Conservation (phyloP, 2,113 vertebrate species). For the Willisornis vidua region DNA sequence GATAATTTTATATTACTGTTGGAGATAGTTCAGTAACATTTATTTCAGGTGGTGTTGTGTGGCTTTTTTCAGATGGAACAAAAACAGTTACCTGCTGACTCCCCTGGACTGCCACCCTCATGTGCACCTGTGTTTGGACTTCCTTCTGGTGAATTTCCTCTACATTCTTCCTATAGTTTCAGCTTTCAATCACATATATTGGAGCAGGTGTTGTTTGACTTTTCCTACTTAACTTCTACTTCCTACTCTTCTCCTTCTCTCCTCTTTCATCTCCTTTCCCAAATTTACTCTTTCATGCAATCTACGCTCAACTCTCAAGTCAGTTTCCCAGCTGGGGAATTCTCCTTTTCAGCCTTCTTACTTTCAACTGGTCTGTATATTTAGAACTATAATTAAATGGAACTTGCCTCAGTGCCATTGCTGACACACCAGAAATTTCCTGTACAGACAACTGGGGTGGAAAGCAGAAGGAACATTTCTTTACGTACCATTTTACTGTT, state of each 20-base stretch:
- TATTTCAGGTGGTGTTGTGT: not conserved
- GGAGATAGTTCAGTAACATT: not conserved
- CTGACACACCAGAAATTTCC: not conserved
- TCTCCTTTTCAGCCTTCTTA: not conserved
- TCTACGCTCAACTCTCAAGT: not conserved
- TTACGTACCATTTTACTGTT: not conserved
- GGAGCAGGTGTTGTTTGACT: not conserved
- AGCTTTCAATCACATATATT: not conserved
- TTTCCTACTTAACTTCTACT: not conserved
- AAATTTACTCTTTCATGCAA: not conserved
- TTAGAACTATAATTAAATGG: not conserved
- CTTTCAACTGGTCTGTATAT: not conserved
- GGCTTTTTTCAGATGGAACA: not conserved
- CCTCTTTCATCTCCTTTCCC: not conserved
- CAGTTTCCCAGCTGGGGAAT: not conserved
- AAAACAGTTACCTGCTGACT: not conserved
- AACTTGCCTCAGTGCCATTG: not conserved
- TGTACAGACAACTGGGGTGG: not conserved
- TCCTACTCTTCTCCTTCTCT: not conserved
- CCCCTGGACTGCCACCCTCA: accelerated
- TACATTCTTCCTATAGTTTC: not conserved
- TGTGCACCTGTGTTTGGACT: not conserved
- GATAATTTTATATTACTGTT: accelerated
- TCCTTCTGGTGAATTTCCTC: not conserved
- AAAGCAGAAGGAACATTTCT: not conserved